Conservation (phyloP, 2,888 invertebrate genomes). For the Perizoma flavofasciatum region DNA sequence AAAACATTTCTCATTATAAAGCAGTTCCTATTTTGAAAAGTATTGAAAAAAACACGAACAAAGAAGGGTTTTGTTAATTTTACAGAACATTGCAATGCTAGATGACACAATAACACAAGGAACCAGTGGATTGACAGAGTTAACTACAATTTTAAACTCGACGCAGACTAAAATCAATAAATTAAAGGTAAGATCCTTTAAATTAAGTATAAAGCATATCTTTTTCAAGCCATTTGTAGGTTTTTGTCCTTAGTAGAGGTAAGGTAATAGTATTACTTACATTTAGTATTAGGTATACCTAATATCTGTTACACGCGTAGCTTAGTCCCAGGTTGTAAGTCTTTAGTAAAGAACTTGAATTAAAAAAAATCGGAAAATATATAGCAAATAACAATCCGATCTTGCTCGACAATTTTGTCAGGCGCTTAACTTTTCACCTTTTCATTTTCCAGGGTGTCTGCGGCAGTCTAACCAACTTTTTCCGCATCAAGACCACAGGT, state of each 20-base stretch:
- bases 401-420: slow-evolving; percentile 5
- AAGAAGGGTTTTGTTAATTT: background rate
- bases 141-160: slow-evolving; percentile 90
- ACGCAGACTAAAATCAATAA: slow-evolving; percentile 95
- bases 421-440: slow-evolving; percentile 31
- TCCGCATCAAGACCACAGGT: slow-evolving; percentile 75
- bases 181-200: slow-evolving; percentile 86
- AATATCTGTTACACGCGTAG: no score
- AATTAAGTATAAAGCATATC: no score
- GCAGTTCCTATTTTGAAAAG: no score
- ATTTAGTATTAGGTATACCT: no score
- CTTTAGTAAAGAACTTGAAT: no score
- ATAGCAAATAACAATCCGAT: no score
- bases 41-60: no score
- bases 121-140: slow-evolving; percentile 89
- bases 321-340: no score
- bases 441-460: slow-evolving; percentile 85
- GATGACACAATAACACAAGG: slow-evolving; percentile 87
- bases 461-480: slow-evolving; percentile 88
- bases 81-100: slow-evolving; percentile 74
- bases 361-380: no score
- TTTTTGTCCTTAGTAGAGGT: no score
- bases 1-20: background rate
- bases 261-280: no score
- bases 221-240: no score